Percentiles rank a stretch among this genome's conserved stretches.
Conservation (phyloP, 2,113 vertebrate genomes). For the Podiceps cristatus region DNA sequence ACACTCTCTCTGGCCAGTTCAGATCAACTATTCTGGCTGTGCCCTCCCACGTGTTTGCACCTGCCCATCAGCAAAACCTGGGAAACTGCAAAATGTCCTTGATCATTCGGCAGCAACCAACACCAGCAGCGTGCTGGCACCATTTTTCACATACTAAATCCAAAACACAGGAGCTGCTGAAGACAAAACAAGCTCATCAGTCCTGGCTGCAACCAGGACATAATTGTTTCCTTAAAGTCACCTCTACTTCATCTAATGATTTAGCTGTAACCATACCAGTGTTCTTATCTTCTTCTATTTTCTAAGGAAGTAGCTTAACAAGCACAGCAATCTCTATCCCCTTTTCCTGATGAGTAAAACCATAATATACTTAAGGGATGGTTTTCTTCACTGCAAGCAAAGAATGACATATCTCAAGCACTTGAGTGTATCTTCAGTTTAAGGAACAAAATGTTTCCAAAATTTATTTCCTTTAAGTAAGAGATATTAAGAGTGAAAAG, state of each 20-base stretch:
- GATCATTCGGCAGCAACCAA: no score
- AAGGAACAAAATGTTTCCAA: not conserved
- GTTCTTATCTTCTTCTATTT: not conserved
- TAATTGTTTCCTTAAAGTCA: not conserved
- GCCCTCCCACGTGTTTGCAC: no score
- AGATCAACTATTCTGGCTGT: no score
- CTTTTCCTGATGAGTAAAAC: not conserved
- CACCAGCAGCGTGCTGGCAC: no score
- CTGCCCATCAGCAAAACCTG: no score
- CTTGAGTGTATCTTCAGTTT: not conserved
- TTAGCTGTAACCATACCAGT: not conserved
- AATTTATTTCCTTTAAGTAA: not conserved
- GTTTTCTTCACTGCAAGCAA: not conserved
- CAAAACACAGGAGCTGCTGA: no score
- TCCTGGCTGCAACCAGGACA: no score
- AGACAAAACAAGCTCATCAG: no score
- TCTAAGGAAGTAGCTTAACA: not conserved
- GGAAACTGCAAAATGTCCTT: no score
- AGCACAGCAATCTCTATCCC: not conserved
- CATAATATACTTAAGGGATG: not conserved
- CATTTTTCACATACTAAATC: no score
- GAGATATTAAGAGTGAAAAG: not conserved
- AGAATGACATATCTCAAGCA: not conserved
- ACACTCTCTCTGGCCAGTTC: no score
- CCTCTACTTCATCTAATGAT: not conserved